Conservation (phyloP, 2,113 vertebrate species). For the Turnix velox region DNA sequence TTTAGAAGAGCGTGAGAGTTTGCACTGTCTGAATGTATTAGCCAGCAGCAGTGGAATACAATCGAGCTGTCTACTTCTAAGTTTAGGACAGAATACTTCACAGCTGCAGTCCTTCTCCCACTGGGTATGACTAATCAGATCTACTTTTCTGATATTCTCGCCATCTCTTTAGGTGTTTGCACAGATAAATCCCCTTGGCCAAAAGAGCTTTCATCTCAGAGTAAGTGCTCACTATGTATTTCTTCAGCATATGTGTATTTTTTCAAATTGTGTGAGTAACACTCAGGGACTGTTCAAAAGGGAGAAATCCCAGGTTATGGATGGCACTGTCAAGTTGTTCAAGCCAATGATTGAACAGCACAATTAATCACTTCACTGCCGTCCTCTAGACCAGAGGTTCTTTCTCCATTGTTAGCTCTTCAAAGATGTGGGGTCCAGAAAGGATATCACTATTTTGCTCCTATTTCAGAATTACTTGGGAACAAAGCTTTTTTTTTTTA, state of each 20-base stretch:
- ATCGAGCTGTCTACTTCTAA: constrained; percentile 7
- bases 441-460: constrained; percentile 11
- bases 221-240: not conserved
- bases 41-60: constrained; percentile 26
- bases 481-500: not conserved
- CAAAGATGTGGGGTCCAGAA: constrained; percentile 29
- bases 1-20: not conserved
- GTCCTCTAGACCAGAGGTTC: not conserved
- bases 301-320: not conserved
- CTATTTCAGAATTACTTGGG: not conserved
- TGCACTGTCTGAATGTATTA: not conserved
- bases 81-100: constrained; percentile 31
- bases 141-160: not conserved
- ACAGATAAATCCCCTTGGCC: not conserved
- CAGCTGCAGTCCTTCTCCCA: constrained; percentile 46
- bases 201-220: not conserved
- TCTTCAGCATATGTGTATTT: not conserved
- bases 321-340: not conserved
- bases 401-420: constrained; percentile 20
- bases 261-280: not conserved
- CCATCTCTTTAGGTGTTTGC: constrained; percentile 19
- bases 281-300: not conserved
- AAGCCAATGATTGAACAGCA: constrained; percentile 1
- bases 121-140: constrained; percentile 55
- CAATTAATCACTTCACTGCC: constrained; percentile 28